phyloP scores from a whole-genome alignment of 1,140 invertebrate species.

The Meteorus sp. region DNA sequence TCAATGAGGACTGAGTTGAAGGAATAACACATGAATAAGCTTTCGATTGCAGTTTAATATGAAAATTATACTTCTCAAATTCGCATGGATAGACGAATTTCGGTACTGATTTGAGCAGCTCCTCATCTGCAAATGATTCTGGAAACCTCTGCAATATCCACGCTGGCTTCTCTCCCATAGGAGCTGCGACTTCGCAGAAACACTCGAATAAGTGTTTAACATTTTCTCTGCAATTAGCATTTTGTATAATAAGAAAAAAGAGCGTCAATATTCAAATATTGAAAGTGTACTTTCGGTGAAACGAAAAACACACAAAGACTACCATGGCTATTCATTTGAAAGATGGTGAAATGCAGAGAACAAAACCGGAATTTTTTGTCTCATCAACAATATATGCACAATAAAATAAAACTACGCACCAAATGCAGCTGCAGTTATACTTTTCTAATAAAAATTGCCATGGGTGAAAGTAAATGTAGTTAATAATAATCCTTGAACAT shows the following conservation, averaged over 20 bases:
- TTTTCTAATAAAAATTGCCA: too few species aligned
- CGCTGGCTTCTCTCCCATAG: conserved; percentile 63
- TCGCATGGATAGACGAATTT: conserved; percentile 86
- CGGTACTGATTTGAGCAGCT: conserved; percentile 77
- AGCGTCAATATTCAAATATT: not conserved
- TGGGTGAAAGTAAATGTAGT: conserved; percentile 11
- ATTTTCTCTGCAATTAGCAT: conserved; percentile 72
- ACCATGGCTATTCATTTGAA: not conserved
- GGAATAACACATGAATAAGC: too few species aligned
- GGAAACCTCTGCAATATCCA: conserved; percentile 81
- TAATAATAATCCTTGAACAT: conserved; percentile 10
- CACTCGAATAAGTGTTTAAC: conserved; percentile 80
- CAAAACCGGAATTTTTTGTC: not conserved
- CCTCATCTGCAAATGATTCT: conserved; percentile 71
- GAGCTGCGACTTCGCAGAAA: conserved; percentile 78
- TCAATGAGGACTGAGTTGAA: conserved; percentile 1
- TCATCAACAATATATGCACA: too few species aligned
- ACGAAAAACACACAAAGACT: not conserved
- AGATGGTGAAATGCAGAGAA: not conserved
- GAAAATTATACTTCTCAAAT: conserved; percentile 70
- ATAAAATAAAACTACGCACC: too few species aligned
- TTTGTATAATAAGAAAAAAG: conserved; percentile 4
- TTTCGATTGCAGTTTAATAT: conserved; percentile 2
- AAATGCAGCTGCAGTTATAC: too few species aligned
- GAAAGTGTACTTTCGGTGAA: too few species aligned